phyloP scores from a whole-genome alignment of 1,140 invertebrate species.

The Solenopsis fugax region DNA sequence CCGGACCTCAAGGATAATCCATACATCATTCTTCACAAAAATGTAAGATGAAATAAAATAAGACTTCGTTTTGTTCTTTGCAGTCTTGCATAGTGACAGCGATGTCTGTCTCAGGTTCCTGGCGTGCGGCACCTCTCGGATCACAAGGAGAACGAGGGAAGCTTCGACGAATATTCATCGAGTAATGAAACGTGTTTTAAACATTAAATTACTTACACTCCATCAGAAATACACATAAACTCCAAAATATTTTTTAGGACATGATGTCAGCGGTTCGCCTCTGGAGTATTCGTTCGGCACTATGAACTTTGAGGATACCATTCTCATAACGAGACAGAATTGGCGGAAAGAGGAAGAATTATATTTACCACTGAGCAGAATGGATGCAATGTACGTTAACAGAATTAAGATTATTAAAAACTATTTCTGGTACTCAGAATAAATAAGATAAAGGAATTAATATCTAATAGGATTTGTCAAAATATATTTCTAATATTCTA shows the following conservation, averaged over 20 bases:
- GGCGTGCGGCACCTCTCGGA: neutral
- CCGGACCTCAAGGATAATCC: constrained; percentile 35
- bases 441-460: neutral
- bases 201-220: neutral
- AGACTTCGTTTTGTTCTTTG: neutral
- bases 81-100: neutral
- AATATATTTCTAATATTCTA: neutral
- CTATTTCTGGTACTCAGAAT: neutral
- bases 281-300: constrained; percentile 75
- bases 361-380: constrained; percentile 71
- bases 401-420: neutral
- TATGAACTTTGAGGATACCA: constrained; percentile 74
- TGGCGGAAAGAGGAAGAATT: constrained; percentile 78
- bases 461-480: neutral
- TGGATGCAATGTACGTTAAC: constrained; percentile 72
- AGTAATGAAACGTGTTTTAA: constrained; percentile 14
- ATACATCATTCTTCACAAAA: constrained; percentile 53
- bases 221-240: neutral
- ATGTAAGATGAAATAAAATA: constrained; percentile 23
- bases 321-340: constrained; percentile 64
- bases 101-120: neutral
- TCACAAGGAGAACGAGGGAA: neutral
- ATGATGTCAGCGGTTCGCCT: constrained; percentile 78
- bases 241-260: constrained; percentile 50
- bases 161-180: neutral